Evolutionary conservation across 2,888 invertebrate species (phyloP).

Genomic region (Melanargia galathea): DNA sequence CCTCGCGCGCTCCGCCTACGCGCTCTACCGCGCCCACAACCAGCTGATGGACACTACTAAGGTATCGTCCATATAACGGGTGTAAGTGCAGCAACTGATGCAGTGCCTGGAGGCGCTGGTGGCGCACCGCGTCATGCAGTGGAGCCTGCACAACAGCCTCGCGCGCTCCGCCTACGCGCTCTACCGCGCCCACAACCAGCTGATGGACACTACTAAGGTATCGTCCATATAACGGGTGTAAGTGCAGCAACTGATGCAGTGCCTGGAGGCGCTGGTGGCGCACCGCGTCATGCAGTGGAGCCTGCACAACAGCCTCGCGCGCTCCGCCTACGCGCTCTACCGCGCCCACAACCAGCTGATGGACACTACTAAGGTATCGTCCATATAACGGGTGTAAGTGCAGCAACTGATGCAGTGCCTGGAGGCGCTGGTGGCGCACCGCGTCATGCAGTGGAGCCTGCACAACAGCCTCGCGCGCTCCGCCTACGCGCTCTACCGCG

Average conservation of each 20-base stretch:
- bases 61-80: conserved; percentile 69
- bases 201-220: conserved; percentile 84
- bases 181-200: conserved; percentile 78
- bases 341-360: conserved; percentile 79
- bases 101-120: conserved; percentile 86
- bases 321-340: conserved; percentile 77
- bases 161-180: conserved; percentile 76
- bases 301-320: conserved; percentile 58
- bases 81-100: too few species aligned
- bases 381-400: too few species aligned
- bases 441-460: conserved; percentile 81
- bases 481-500: conserved; percentile 80
- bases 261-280: conserved; percentile 85
- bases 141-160: conserved; percentile 66
- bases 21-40: conserved; percentile 80
- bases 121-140: conserved; percentile 83
- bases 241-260: conserved; percentile 83
- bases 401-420: conserved; percentile 84
- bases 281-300: conserved; percentile 84
- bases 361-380: conserved; percentile 82
- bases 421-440: conserved; percentile 85
- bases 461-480: conserved; percentile 63
- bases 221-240: too few species aligned
- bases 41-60: conserved; percentile 82
- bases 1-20: conserved; percentile 70